Conservation (phyloP, 2,888 invertebrate species). For the Junonia oenone region DNA sequence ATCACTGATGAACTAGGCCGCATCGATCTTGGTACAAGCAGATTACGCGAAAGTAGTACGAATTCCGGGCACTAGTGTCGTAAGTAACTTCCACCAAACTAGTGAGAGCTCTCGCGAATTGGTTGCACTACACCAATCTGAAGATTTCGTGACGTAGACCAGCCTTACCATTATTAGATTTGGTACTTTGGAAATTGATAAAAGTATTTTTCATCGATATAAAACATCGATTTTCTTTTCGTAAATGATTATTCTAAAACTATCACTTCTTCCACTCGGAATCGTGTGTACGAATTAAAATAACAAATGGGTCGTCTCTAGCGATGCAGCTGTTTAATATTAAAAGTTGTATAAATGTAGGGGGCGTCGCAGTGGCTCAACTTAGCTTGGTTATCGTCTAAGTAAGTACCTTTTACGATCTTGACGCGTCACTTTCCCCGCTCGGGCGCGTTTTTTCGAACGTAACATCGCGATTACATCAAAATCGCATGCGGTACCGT, state of each 20-base stretch:
- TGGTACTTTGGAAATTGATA: neutral
- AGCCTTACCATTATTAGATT: neutral
- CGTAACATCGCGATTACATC: conserved; percentile 73
- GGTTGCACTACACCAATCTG: conserved; percentile 26
- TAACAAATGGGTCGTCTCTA: neutral
- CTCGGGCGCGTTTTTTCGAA: conserved; percentile 72
- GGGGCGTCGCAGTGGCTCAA: conserved; percentile 38
- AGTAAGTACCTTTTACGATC: conserved; percentile 73
- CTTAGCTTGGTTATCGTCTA: conserved; percentile 46
- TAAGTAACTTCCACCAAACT: conserved; percentile 55
- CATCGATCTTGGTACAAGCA: conserved; percentile 41
- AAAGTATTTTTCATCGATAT: too few species aligned
- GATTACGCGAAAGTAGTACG: conserved; percentile 78
- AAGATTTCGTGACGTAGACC: conserved; percentile 3
- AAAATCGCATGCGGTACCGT: conserved; percentile 67
- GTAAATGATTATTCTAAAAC: too few species aligned
- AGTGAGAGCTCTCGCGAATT: conserved; percentile 52
- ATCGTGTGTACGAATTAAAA: neutral
- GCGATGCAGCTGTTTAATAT: conserved; percentile 25
- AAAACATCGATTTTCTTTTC: too few species aligned
- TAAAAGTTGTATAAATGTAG: conserved; percentile 1
- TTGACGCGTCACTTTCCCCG: conserved; percentile 75
- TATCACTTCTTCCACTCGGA: neutral
- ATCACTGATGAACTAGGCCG: conserved; percentile 12
- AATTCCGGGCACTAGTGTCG: conserved; percentile 72